These are phyloP conservation scores for Melinaea menophilus DNA, from an alignment of 2,888 invertebrate species.

Conservation along the genomic window DNA sequence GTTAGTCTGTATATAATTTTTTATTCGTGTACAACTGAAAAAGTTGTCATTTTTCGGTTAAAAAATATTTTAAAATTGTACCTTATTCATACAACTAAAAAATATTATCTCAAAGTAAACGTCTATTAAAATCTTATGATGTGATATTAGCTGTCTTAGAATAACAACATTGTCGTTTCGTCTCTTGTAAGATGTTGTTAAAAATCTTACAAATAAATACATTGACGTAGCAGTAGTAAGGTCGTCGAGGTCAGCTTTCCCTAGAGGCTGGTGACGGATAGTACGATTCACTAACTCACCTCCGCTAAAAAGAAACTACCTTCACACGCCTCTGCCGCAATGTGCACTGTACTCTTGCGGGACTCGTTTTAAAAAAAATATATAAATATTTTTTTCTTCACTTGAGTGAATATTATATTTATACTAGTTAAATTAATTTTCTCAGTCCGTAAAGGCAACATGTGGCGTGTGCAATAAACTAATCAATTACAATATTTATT, in stretches of 20 bases:
- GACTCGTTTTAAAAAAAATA: neutral
- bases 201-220: neutral
- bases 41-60: too few species aligned
- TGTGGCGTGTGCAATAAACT: slow-evolving; percentile 29
- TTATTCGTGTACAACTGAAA: too few species aligned
- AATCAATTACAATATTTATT: slow-evolving; percentile 39
- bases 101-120: too few species aligned
- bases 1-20: too few species aligned
- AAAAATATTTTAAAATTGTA: too few species aligned
- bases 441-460: slow-evolving; percentile 18
- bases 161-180: too few species aligned
- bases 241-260: slow-evolving; percentile 35
- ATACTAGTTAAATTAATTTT: slow-evolving; percentile 6
- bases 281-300: slow-evolving; percentile 45
- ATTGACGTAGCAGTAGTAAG: slow-evolving; percentile 19
- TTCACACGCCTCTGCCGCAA: slow-evolving; percentile 29
- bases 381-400: neutral
- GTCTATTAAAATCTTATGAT: too few species aligned
- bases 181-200: neutral
- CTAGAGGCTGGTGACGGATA: slow-evolving; percentile 45
- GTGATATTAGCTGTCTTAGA: too few species aligned
- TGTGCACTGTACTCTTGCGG: slow-evolving; percentile 22
- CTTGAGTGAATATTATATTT: neutral
- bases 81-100: too few species aligned
- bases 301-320: slow-evolving; percentile 31